Conservation (phyloP, 2,888 invertebrate species). For the Agrochola lychnidis region DNA sequence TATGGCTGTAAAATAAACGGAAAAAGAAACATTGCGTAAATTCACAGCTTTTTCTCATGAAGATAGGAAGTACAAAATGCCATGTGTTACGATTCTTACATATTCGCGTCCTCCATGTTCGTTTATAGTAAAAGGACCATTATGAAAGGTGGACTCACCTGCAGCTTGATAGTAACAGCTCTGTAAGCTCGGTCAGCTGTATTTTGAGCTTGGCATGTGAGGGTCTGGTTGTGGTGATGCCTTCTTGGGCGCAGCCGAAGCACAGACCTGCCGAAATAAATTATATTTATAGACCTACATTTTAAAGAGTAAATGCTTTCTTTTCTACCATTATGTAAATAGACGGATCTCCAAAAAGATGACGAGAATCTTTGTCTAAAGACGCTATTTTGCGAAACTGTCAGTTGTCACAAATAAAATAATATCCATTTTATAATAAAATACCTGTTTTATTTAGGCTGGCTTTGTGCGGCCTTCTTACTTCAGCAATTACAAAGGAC, state of each 20-base stretch:
- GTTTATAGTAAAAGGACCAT: not conserved
- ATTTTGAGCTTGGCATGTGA: slow-evolving; percentile 98
- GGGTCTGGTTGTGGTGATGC: slow-evolving; percentile 97
- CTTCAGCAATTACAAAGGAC: not conserved
- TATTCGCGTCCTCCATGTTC: no score
- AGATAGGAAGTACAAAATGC: not conserved
- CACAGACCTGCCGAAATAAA: slow-evolving; percentile 88
- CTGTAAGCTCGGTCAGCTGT: slow-evolving; percentile 96
- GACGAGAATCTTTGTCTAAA: not conserved
- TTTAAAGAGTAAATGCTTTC: not conserved
- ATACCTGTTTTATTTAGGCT: not conserved
- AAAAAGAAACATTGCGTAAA: not conserved
- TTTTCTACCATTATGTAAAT: not conserved
- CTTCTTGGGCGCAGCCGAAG: slow-evolving; percentile 96
- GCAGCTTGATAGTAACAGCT: slow-evolving; percentile 94
- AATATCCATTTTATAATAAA: no score
- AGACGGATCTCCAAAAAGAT: not conserved
- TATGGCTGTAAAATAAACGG: not conserved
- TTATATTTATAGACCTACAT: not conserved
- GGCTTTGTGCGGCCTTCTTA: not conserved
- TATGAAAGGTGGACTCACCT: slow-evolving; percentile 90
- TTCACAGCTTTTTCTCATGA: no score
- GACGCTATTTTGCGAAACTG: not conserved
- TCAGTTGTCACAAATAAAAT: not conserved
- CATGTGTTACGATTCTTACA: not conserved